Percentiles rank a stretch among this genome's conserved stretches.
Conservation (phyloP, 1,140 invertebrate species). For the Ceratitis capitata region DNA sequence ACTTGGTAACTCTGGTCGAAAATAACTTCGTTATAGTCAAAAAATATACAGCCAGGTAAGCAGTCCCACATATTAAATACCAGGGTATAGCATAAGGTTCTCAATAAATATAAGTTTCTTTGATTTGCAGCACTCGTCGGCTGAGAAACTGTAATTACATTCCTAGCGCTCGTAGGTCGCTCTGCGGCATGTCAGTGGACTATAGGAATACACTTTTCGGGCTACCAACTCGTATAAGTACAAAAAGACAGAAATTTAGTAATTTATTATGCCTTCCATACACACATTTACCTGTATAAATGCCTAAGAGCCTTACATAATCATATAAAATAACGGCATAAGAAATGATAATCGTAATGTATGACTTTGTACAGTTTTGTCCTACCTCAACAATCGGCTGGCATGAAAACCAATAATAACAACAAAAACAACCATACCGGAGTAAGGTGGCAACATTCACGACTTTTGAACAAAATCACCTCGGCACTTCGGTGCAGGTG, state of each 20-base stretch:
- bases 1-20: no score
- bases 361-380: not conserved
- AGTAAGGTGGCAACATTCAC: slow-evolving; percentile 10
- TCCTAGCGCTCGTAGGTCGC: not conserved
- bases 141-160: no score
- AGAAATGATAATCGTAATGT: slow-evolving; percentile 22
- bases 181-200: no score
- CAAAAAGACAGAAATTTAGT: no score
- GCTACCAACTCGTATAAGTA: not conserved
- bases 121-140: no score
- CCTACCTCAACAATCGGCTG: not conserved
- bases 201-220: no score
- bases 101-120: no score
- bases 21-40: no score
- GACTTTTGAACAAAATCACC: slow-evolving; percentile 3
- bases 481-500: slow-evolving; percentile 23
- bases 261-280: no score
- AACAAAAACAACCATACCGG: not conserved
- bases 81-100: no score
- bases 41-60: no score
- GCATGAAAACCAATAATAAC: not conserved
- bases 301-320: not conserved
- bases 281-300: not conserved
- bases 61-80: no score
- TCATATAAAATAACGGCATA: not conserved